These are phyloP conservation scores for Casuarius casuarius DNA, from an alignment of 2,113 vertebrate species.

Conservation along the genomic window DNA sequence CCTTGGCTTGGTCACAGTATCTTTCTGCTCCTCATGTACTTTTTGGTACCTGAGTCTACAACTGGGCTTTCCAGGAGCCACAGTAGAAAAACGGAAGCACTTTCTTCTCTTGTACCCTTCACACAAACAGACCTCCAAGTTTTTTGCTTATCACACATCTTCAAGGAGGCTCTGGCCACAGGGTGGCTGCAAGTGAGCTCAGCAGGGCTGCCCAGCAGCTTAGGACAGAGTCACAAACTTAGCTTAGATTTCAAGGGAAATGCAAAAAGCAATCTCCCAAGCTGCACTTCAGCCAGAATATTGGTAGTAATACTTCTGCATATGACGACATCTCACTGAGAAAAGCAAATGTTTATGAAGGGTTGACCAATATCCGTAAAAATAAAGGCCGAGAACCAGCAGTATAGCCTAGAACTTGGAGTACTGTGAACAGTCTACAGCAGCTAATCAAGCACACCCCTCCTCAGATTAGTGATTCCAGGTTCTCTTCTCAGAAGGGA, in stretches of 20 bases:
- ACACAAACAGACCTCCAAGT: background rate
- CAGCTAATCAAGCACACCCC: background rate
- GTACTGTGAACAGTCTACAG: background rate
- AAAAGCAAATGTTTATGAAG: background rate
- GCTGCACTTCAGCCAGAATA: background rate
- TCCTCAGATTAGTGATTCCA: background rate
- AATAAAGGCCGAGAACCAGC: background rate
- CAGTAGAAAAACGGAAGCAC: background rate
- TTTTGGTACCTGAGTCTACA: background rate
- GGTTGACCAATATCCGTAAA: rapidly evolving
- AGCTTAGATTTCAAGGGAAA: background rate
- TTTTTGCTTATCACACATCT: background rate
- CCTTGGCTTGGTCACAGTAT: background rate
- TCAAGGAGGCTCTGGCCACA: background rate
- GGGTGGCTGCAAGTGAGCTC: background rate
- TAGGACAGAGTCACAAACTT: background rate
- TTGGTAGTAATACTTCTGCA: background rate
- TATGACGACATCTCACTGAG: background rate
- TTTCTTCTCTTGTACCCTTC: background rate
- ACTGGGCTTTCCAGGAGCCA: background rate
- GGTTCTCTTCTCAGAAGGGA: background rate
- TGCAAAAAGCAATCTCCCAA: background rate
- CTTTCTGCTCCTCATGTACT: background rate
- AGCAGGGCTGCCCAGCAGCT: background rate
- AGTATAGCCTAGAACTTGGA: background rate